Conservation (phyloP, 2,888 invertebrate genomes). For the Tetranychus piercei region DNA sequence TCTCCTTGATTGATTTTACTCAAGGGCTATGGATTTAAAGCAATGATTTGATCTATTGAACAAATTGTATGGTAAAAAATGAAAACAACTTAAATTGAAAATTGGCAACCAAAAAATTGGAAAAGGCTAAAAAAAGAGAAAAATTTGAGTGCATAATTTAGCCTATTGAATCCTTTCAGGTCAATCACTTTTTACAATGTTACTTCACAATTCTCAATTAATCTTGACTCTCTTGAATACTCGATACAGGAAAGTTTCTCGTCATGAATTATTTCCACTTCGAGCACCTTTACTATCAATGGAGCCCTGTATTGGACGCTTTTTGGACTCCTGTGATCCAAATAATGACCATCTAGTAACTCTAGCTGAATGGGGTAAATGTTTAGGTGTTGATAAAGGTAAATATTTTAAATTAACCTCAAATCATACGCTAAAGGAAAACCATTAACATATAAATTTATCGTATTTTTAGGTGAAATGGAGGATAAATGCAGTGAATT, state of each 20-base stretch:
- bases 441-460: conserved; percentile 8
- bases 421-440: neutral
- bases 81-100: no score
- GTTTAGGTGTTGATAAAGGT: conserved; percentile 55
- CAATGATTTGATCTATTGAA: no score
- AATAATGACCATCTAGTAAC: conserved; percentile 77
- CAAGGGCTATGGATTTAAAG: no score
- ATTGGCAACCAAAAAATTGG: neutral
- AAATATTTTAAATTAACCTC: conserved; percentile 12
- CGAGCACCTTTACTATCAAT: conserved; percentile 80
- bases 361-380: conserved; percentile 69
- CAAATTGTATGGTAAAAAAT: no score
- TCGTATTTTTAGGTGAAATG: conserved; percentile 24
- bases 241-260: conserved; percentile 49
- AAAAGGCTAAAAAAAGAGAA: neutral
- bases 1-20: no score
- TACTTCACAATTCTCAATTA: no score
- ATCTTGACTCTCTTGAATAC: no score
- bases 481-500: conserved; percentile 25
- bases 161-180: neutral
- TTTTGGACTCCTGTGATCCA: conserved; percentile 72
- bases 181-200: neutral
- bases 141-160: neutral
- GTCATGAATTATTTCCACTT: conserved; percentile 88
- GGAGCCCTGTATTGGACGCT: conserved; percentile 93